phyloP scores from a whole-genome alignment of 2,888 invertebrate species.

The Ischnus inquisitorius region DNA sequence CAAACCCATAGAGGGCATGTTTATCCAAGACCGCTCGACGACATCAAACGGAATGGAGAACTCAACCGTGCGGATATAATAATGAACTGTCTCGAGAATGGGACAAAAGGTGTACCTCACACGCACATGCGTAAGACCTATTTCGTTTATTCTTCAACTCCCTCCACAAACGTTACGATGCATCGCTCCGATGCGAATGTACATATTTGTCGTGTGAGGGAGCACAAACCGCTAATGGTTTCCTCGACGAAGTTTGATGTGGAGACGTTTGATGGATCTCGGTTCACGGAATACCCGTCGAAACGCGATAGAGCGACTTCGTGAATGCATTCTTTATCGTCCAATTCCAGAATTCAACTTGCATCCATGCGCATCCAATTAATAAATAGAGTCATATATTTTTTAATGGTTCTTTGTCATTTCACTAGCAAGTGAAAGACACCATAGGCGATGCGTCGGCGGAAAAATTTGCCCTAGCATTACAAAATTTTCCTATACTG shows the following conservation, averaged over 20 bases:
- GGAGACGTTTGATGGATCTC: too few species aligned
- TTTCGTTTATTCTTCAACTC: neutral
- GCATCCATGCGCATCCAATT: too few species aligned
- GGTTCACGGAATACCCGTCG: too few species aligned
- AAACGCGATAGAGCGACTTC: too few species aligned
- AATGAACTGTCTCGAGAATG: slow-evolving; percentile 74
- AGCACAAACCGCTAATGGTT: neutral
- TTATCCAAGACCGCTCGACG: slow-evolving; percentile 74
- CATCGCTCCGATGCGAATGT: neutral
- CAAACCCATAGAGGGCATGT: slow-evolving; percentile 74
- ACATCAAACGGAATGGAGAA: slow-evolving; percentile 78
- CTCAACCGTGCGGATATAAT: slow-evolving; percentile 69
- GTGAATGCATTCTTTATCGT: too few species aligned
- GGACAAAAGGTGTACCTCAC: slow-evolving; percentile 65
- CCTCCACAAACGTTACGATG: neutral
- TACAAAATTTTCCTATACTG: neutral
- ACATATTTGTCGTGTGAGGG: too few species aligned
- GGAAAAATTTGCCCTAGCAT: neutral
- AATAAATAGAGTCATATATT: too few species aligned
- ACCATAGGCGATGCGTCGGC: neutral
- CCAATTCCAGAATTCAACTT: too few species aligned
- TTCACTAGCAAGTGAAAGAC: too few species aligned
- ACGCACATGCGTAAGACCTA: neutral
- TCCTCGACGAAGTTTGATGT: too few species aligned
- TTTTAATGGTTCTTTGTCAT: too few species aligned